Evolutionary conservation across 2,113 vertebrate genomes (phyloP).

Genomic region (Burhinus oedicnemus): DNA sequence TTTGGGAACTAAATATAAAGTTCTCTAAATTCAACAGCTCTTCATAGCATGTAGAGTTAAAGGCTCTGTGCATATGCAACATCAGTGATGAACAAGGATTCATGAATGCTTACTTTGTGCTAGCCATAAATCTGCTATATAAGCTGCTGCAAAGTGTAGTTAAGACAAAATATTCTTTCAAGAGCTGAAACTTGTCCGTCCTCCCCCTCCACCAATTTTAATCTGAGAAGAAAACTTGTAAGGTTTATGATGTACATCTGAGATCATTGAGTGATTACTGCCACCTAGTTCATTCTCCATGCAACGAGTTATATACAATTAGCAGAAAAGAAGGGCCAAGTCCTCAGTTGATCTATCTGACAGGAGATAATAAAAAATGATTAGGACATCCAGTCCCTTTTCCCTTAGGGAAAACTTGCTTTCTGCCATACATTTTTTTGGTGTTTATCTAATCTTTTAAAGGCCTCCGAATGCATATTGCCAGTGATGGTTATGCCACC

Average conservation of each 20-base stretch:
- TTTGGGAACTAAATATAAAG: not conserved
- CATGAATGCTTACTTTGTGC: not conserved
- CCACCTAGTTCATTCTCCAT: conserved; percentile 22
- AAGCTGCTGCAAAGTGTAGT: not conserved
- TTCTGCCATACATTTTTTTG: not conserved
- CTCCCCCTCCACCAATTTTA: not conserved
- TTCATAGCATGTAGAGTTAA: not conserved
- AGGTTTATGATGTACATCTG: not conserved
- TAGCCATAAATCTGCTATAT: not conserved
- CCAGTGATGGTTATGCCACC: not conserved
- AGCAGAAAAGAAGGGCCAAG: not conserved
- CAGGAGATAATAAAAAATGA: not conserved
- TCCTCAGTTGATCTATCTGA: not conserved
- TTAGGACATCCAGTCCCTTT: not conserved
- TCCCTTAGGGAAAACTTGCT: not conserved
- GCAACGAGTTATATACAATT: not conserved
- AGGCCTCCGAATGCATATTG: not conserved
- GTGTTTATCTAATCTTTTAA: not conserved
- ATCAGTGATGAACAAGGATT: not conserved
- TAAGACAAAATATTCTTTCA: conserved; percentile 23
- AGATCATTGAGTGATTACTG: conserved; percentile 40
- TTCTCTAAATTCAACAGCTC: not conserved
- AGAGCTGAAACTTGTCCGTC: not conserved
- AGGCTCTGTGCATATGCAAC: not conserved
- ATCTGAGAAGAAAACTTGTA: not conserved